A percentile compares a stretch with the other conserved stretches of the same genome.
These are phyloP conservation scores for Siphamia tubifer DNA, from an alignment of 2,113 vertebrate species.

Conservation along the genomic window DNA sequence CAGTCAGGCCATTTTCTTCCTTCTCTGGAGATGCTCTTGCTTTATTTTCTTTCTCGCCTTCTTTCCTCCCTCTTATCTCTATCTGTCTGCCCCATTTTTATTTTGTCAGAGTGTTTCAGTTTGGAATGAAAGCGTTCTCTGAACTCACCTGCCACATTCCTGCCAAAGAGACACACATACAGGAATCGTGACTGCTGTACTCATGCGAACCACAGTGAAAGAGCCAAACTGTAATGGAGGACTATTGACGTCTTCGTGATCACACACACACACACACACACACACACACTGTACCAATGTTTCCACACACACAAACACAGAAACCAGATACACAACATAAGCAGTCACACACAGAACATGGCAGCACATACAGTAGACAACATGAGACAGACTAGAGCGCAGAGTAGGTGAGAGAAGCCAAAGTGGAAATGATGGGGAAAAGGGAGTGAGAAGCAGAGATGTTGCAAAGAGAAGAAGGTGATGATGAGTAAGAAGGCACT, in stretches of 20 bases:
- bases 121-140: slow-evolving; percentile 36
- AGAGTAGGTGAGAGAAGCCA: slow-evolving; percentile 27
- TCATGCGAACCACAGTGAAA: slow-evolving; percentile 8
- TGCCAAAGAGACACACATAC: slow-evolving; percentile 25
- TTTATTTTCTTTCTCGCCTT: background rate
- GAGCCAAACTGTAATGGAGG: slow-evolving; percentile 20
- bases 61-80: background rate
- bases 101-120: slow-evolving; percentile 11
- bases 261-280: background rate
- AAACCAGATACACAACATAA: background rate
- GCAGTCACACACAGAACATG: background rate
- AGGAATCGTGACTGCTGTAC: slow-evolving; percentile 57
- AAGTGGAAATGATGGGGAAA: slow-evolving; percentile 17
- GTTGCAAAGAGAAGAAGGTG: slow-evolving; percentile 26
- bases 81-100: slow-evolving; percentile 2
- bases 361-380: background rate
- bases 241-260: slow-evolving; percentile 21
- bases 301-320: background rate
- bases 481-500: slow-evolving; percentile 8
- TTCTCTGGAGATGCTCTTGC: background rate
- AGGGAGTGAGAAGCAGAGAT: slow-evolving; percentile 20
- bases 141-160: slow-evolving; percentile 50
- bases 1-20: slow-evolving; percentile 3
- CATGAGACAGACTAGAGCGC: background rate
- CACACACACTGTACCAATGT: background rate